Evolutionary conservation across 2,888 invertebrate species (phyloP), one percentile per base, ranked within the genome.

Genomic region (Trichopoda pennipes): DNA sequence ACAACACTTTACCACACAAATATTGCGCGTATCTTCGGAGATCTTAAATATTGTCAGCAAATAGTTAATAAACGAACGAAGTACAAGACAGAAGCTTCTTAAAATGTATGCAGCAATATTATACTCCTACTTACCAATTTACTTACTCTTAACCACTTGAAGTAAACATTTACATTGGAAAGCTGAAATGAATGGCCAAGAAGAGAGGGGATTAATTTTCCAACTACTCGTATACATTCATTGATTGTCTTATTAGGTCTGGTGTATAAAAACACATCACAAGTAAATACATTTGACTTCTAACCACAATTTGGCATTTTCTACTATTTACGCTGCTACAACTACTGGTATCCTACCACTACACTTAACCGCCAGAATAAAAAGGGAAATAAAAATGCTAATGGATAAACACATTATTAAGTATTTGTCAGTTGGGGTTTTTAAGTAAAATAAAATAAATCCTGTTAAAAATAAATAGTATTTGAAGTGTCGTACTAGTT

Each of bases 341-440:
- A 82, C 82, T 61, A 82, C 70, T 82, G 70, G 70, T 82, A 75
- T 21, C 73, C 47, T 28, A 78, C 82, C 76, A 82, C 82, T 79
- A 79, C 72, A 75, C 64, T 82, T 82, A 82, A 79, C 75, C 79
- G 66, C 53, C 66, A 75, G 21, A 63, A 60, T 3, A 23, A 61
- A 42, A 17, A 28, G 23, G 23, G 47, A 21, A 28, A n/a, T 12
- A 47, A 32, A 58, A 86, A 88, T 89, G 88, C 87, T 88, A 89
- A 88, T 89, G 88, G 88, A 88, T 87, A 88, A 89, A 89, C 88
- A 88, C 64, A 81, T 73, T 81, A 78, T 84, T 69, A 73, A 55
- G 66, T 80, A 69, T 73, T 72, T 83, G 64, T 74, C 74, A 55
- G 53, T 76, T 68, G 44, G 51, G 55, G 49, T 60, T 79, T 73